phyloP scores from a whole-genome alignment of 2,113 vertebrate species.

The Numida meleagris region DNA sequence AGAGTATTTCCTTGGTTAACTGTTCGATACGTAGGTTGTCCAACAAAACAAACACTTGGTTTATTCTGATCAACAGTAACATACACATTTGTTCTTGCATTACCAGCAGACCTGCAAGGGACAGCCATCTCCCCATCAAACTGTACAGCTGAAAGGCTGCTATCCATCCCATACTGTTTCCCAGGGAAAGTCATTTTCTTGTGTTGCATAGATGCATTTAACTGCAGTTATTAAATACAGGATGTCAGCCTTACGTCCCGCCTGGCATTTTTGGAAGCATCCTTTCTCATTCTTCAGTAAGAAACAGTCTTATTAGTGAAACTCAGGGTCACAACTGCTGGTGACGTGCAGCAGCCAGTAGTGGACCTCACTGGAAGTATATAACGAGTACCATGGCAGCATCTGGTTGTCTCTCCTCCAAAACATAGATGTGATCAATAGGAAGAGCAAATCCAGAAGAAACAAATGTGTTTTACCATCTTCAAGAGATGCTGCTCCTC shows the following conservation, averaged over 20 bases:
- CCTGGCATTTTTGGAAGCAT: not conserved
- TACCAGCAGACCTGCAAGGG: not conserved
- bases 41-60: not conserved
- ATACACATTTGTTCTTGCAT: not conserved
- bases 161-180: not conserved
- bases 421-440: not conserved
- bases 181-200: not conserved
- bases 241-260: not conserved
- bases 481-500: not conserved
- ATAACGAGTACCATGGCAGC: not conserved
- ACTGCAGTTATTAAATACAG: not conserved
- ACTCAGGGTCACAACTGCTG: not conserved
- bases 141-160: not conserved
- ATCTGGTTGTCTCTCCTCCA: not conserved
- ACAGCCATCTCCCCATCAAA: not conserved
- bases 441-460: not conserved
- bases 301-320: not conserved
- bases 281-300: not conserved
- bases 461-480: not conserved
- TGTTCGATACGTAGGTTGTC: fast-evolving
- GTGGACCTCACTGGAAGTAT: not conserved
- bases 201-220: not conserved
- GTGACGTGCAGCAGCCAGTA: not conserved
- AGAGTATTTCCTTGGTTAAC: not conserved
- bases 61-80: not conserved